These are phyloP conservation scores for Cyclina sinensis DNA, from an alignment of 1,140 invertebrate genomes.

Conservation along the genomic window DNA sequence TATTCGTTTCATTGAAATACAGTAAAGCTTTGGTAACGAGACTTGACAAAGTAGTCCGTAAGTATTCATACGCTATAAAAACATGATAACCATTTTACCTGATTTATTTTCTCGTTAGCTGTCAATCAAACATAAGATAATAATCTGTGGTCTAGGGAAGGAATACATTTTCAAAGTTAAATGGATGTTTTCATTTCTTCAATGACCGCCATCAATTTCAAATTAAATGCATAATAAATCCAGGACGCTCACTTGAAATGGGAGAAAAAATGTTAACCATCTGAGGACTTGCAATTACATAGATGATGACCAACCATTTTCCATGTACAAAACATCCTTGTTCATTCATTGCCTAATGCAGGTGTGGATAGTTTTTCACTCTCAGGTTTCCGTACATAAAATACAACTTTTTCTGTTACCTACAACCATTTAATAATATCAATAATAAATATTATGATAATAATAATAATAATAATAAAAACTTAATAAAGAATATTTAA, in stretches of 20 bases:
- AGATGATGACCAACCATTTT: too few species aligned
- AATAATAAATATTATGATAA: too few species aligned
- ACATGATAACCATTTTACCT: constrained; percentile 53
- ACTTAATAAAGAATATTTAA: too few species aligned
- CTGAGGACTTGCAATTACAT: too few species aligned
- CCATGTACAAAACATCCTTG: too few species aligned
- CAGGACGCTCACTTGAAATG: background rate
- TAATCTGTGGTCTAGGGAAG: constrained; percentile 21
- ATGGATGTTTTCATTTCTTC: constrained; percentile 63
- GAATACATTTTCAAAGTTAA: constrained; percentile 52
- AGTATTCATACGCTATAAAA: constrained; percentile 62
- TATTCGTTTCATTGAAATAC: constrained; percentile 67
- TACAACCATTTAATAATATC: too few species aligned
- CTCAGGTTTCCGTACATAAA: too few species aligned
- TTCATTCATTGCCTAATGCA: too few species aligned
- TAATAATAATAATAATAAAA: too few species aligned
- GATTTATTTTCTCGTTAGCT: constrained; percentile 63
- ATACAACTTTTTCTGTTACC: too few species aligned
- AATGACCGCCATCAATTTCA: constrained; percentile 69
- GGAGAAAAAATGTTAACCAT: too few species aligned
- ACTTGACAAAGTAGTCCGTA: constrained; percentile 19
- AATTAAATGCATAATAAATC: constrained; percentile 60
- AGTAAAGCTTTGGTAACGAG: constrained; percentile 56
- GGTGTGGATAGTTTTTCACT: too few species aligned
- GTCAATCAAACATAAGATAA: constrained; percentile 58